Conservation (phyloP, 2,888 invertebrate genomes). For the Pachymerium ferrugineum region DNA sequence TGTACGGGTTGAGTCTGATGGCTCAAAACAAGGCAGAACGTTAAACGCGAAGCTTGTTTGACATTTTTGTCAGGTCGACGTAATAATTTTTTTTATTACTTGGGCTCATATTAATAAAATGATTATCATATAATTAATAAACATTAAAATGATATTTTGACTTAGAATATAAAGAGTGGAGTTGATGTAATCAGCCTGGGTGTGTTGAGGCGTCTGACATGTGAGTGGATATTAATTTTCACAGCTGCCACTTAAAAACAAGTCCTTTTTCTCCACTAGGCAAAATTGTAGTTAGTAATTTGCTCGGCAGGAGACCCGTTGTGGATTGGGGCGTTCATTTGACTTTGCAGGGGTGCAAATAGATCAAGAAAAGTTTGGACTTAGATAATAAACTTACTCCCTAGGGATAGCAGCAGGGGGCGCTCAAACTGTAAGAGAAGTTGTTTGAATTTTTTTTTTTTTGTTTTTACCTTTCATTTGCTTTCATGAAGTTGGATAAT, state of each 20-base stretch:
- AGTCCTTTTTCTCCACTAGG: background rate
- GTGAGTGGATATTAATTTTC: slow-evolving; percentile 13
- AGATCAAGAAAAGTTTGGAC: slow-evolving; percentile 4
- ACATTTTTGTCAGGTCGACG: too few relatives aligned
- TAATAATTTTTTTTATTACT: too few relatives aligned
- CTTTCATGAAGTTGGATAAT: background rate
- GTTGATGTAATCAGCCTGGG: background rate
- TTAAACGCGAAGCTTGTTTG: too few relatives aligned
- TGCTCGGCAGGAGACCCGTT: background rate
- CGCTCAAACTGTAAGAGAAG: background rate
- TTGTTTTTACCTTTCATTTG: background rate
- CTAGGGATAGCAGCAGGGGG: background rate
- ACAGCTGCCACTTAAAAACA: slow-evolving; percentile 8
- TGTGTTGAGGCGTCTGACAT: background rate
- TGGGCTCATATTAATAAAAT: too few relatives aligned
- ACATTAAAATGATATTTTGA: slow-evolving; percentile 5
- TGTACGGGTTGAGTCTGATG: too few relatives aligned
- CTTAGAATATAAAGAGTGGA: background rate
- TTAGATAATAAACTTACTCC: background rate
- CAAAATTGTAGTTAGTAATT: slow-evolving; percentile 8
- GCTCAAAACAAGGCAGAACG: too few relatives aligned
- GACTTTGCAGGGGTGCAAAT: background rate
- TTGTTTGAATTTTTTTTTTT: background rate
- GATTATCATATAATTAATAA: too few relatives aligned
- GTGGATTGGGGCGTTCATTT: slow-evolving; percentile 13